Evolutionary conservation across 1,140 invertebrate genomes (phyloP), one percentile per base, ranked within the genome.

Genomic region (Habropoda laboriosa): DNA sequence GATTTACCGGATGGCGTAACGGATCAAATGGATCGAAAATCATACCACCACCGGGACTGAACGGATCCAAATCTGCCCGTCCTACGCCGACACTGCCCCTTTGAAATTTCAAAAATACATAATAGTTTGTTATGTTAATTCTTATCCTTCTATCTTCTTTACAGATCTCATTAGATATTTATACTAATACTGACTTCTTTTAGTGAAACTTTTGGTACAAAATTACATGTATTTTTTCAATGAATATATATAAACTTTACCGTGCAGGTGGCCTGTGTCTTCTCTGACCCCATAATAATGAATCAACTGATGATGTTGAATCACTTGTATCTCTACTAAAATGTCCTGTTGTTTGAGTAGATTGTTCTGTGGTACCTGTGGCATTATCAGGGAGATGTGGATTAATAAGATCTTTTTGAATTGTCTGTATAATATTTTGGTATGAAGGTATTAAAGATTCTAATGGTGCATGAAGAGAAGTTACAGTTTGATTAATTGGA

Each of bases 41-140:
- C 96, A 97, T 97, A 66, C 96, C 96, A 82, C 90, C 85, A 66
- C 93, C 91, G 42, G 81, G 71, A 76, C 92, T 94, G 61, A 97
- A 94, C 1, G 97, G 97, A 93, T 97, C 94, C 84, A 97, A 92
- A 92, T 97, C 97, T 66, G 94, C 93, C 42, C 94, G 91, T 1
- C 96, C 96, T 68, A 96, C 89, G 76, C 93, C 93, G 32, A 91
- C 74, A 5, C 83, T 30, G 63, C 30, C 24, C 83, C 86, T 89
- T 73, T 38, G 35, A 78, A 79, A 67, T 57, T 55, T 71, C 18
- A 53, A 57, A 38, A 10, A 63, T 38, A 57, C 1, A 47, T n/a
- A n/a, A n/a, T n/a, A 16, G n/a, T n/a, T n/a, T n/a, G n/a, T n/a
- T n/a, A n/a, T n/a, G n/a, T n/a, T n/a, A n/a, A 60, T 72, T 72